phyloP scores from a whole-genome alignment of 2,113 vertebrate species.

The Phrynocephalus versicolor region DNA sequence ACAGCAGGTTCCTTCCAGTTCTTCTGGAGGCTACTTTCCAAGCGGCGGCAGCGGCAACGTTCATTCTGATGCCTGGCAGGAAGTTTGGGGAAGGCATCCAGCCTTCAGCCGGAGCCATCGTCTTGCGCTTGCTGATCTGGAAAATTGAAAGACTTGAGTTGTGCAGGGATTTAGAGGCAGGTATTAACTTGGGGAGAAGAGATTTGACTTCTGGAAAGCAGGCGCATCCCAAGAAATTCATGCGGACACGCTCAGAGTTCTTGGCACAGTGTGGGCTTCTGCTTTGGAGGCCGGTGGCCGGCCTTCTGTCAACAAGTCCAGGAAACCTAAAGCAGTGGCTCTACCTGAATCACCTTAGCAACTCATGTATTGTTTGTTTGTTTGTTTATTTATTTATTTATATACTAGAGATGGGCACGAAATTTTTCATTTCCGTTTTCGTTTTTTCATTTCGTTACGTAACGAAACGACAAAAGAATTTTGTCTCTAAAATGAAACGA shows the following conservation, averaged over 20 bases:
- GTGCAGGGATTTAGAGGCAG: slow-evolving; percentile 36
- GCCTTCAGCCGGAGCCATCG: background rate
- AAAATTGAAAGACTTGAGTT: slow-evolving; percentile 58
- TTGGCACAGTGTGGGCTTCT: slow-evolving; percentile 39
- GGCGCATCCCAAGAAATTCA: slow-evolving; percentile 42
- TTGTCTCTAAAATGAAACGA: too few species aligned
- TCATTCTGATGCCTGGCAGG: background rate
- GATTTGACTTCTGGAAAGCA: slow-evolving; percentile 36
- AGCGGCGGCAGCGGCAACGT: background rate
- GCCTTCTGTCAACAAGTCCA: background rate
- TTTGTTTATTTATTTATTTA: too few species aligned
- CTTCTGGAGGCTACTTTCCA: background rate
- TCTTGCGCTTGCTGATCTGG: slow-evolving; percentile 50
- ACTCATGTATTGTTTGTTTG: rapidly evolving
- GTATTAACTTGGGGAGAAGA: slow-evolving; percentile 55
- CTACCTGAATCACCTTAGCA: background rate
- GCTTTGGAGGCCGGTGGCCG: slow-evolving; percentile 30
- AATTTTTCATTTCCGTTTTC: too few species aligned
- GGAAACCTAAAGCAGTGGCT: background rate
- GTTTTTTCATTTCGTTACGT: too few species aligned
- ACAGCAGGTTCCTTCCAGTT: background rate
- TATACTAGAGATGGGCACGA: too few species aligned
- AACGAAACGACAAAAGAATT: too few species aligned
- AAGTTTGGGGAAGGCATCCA: background rate
- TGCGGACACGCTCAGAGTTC: slow-evolving; percentile 48